Conservation (phyloP, 2,888 invertebrate species). For the Thysanoteuthis rhombus region DNA sequence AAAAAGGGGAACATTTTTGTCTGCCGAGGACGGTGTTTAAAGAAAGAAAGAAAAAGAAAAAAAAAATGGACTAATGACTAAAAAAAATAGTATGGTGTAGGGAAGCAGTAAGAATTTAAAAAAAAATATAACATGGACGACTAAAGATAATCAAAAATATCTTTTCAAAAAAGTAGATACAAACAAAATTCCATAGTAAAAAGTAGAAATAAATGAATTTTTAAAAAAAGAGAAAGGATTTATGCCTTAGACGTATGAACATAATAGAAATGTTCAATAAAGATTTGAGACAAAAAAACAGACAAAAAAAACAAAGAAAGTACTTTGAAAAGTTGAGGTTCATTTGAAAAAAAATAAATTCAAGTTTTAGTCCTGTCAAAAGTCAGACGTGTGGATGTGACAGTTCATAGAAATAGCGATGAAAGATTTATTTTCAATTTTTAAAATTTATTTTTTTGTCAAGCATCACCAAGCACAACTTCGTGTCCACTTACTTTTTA, state of each 20-base stretch:
- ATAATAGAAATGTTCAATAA: not conserved
- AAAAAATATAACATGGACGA: not conserved
- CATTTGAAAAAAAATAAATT: not conserved
- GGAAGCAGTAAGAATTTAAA: not conserved
- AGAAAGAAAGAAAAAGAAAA: not conserved
- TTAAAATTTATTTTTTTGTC: not conserved
- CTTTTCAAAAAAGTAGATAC: not conserved
- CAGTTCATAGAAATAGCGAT: no score
- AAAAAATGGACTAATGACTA: not conserved
- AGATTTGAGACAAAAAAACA: not conserved
- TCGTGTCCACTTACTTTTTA: not conserved
- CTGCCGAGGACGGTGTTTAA: not conserved
- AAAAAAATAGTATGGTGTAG: not conserved
- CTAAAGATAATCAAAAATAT: not conserved
- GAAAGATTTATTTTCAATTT: not conserved
- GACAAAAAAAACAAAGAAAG: not conserved
- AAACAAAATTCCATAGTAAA: not conserved
- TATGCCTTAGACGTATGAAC: not conserved
- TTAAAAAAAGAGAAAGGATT: no score
- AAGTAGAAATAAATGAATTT: not conserved
- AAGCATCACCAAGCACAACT: not conserved
- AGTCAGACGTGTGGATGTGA: not conserved
- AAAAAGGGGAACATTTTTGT: constrained; percentile 1
- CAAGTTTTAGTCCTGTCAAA: not conserved
- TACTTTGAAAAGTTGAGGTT: not conserved